Evolutionary conservation across 1,140 invertebrate genomes (phyloP), one percentile per base, ranked within the genome.

Genomic region (Laodelphax striatellus): DNA sequence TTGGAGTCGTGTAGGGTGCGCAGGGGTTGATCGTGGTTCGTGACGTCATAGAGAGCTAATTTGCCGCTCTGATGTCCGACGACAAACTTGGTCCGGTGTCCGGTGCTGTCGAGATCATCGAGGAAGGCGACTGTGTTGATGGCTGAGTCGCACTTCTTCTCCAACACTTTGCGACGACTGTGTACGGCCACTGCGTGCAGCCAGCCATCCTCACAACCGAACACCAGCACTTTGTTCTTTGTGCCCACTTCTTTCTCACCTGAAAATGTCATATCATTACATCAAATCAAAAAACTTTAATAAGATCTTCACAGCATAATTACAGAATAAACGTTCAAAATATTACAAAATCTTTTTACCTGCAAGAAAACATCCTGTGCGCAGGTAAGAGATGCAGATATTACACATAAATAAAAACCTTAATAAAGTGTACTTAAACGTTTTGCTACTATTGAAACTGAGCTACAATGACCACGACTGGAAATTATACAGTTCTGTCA

Each of bases 171-270:
- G 66, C 77, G 70, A 63, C 81, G 73, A 62, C 72, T 78, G n/a
- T 75, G 75, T 3, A 87, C 70, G 63, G 79, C 78, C 56, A 80
- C 72, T 53, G 78, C 77, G 44, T 79, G 70, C n/a, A 86, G 69
- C 24, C 66, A 67, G 5, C 79, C 79, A 72, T 77, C 80, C 73
- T 88, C 85, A 75, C 79, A 82, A 2, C 81, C 85, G 17, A 82
- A 65, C 0, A 85, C 58, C 38, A 83, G 58, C 46, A 85, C 58
- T 68, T 86, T 87, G 56, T 82, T 80, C 62, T 77, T 73, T 43
- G 85, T 87, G n/a, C 74, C 77, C 56, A 85, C 65, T 76, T 87
- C 78, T 65, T 78, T 72, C 34, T 79, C 76, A 72, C 68, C 79
- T 79, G 63, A 62, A 70, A 64, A 24, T 41, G 24, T 28, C 24